Evolutionary conservation across 2,113 vertebrate genomes (phyloP), one percentile per base, ranked within the genome.

Genomic region (Aix galericulata): DNA sequence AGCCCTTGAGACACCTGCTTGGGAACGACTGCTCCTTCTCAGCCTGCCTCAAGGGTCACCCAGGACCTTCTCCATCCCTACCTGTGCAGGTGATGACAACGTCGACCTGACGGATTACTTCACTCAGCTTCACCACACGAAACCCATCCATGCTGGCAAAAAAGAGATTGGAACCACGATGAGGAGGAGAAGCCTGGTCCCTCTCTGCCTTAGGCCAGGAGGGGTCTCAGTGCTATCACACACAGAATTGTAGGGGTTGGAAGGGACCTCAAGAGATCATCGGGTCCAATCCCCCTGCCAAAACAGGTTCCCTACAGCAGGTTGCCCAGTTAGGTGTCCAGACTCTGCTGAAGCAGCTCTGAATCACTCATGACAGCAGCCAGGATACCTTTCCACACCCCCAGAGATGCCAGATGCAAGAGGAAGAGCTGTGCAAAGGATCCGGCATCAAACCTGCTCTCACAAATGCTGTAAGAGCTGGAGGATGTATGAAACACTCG

Each of bases 51-150:
- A 29, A 6, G 16, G 63, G 40, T 58, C 34, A 16, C 13, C 76
- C 59, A 22, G 2, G 0, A 21, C 50, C 46, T 66, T 6, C 52
- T 17, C 72, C 74, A 1, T 8, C 85, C 88, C 75, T 88, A 99
- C 99, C 99, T 98, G 99, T 99, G 98, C 99, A 99, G 74, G 99
- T 99, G 98, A 99, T 99, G 93, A 99, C 99, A 34, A 99, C 98
- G 95, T 99, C 99, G 97, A 99, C 99, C 97, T 99, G 99, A 74
- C 99, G 99, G 93, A 99, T 99, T 66, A 99, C 99, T 93, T 99
- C 99, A 25, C 98, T 99, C 95, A 99, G 98, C 95, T 99, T 99
- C 94, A 99, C 98, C 95, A 99, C 99, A 95, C 98, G 98, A 97
- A 99, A 99, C 59, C 99, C 99, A 16, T 99, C 99, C 99, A 99